Base-by-base conservation (phyloP, 1,140 invertebrate species). In the Plodia interpunctella region DNA sequence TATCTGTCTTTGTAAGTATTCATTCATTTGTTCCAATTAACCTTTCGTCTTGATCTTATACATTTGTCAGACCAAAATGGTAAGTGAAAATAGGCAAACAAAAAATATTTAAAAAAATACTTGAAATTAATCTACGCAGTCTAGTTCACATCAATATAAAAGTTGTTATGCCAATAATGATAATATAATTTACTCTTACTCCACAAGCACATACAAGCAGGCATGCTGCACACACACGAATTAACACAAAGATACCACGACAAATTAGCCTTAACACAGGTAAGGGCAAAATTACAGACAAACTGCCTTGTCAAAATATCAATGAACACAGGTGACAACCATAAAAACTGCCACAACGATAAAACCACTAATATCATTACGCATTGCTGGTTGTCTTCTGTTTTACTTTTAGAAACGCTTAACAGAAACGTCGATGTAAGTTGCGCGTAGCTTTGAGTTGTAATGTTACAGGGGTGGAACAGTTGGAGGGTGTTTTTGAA, bases 301-400 rank as follows among this genome's bases (percentile, higher is more conserved):
- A 44, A 44, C 38, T 44, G 13, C 38, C n/a, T 5, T 65, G 66
- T 75, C 65, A 70, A 70, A 76, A 70, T 76, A 76, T 76, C 71
- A 78, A 76, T 78, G 68, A 75, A 73, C 59, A 60, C 21, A 21
- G 59, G 32, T 25, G 18, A 44, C 13, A 44, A 4, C 38, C 5
- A 44, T 44, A 44, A 44, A 44, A 44, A 49, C 25, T 2, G 32
- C 25, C 10, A 50, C 5, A 10, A 0, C 25, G 9, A 17, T 0
- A 6, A 21, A 30, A 15, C 6, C 4, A 25, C 19, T 11, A 25
- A 13, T 13, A 8, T 15, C 55, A 57, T 8, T 57, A 10, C 30
- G 21, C 44, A 57, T 57, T 49, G 20, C 55, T 0, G 11, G 8
- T 5, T 17, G 2, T 5, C 38, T 44, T 0, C n/a, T 15, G 19